Conservation (phyloP, 2,797 vertebrate genomes). For the Limnodromus scolopaceus region DNA sequence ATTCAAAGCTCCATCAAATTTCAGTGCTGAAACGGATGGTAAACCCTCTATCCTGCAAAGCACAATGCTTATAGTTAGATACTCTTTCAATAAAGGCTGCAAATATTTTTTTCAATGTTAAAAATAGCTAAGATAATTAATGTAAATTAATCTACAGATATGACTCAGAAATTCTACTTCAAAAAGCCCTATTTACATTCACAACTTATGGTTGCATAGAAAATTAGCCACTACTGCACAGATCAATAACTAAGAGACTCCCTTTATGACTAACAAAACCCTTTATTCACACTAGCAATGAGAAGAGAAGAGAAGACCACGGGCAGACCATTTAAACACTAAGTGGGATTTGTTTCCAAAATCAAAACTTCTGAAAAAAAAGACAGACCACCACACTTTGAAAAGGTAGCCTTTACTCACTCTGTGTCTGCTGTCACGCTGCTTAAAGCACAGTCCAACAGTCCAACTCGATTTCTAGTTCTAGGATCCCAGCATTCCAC, state of each 20-base stretch:
- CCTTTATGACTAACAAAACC: neutral
- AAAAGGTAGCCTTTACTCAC: slow-evolving; percentile 78
- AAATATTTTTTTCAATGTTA: neutral
- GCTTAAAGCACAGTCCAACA: slow-evolving; percentile 92
- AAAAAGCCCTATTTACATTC: neutral
- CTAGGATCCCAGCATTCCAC: slow-evolving; percentile 99
- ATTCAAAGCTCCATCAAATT: slow-evolving; percentile 88
- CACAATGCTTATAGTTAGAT: neutral
- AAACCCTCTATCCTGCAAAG: slow-evolving; percentile 87
- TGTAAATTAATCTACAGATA: neutral
- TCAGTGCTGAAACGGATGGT: slow-evolving; percentile 90
- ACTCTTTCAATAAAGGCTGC: neutral
- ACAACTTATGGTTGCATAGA: neutral
- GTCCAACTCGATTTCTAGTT: slow-evolving; percentile 85
- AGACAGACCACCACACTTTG: neutral
- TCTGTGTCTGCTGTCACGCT: slow-evolving; percentile 89
- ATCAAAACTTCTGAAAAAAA: neutral
- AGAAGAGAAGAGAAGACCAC: neutral
- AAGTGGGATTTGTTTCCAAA: neutral
- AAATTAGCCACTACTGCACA: neutral
- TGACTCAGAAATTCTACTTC: neutral
- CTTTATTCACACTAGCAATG: neutral
- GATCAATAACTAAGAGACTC: neutral
- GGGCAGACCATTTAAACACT: neutral
- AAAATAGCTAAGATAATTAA: neutral